Base-by-base conservation (phyloP, 2,888 invertebrate genomes). In the Coelopa pilipes region DNA sequence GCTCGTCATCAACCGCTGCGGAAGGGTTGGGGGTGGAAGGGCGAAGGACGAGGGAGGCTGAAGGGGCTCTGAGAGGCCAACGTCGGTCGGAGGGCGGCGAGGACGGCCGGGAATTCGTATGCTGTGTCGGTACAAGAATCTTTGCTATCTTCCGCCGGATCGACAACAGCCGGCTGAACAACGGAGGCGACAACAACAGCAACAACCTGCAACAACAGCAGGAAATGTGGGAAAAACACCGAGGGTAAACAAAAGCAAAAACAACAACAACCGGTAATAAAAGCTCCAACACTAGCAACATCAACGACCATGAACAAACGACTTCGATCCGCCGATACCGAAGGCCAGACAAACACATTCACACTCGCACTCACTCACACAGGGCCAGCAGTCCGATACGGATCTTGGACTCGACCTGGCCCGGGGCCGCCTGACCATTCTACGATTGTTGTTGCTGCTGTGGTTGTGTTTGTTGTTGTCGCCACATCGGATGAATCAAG, bases 401-500 rank as follows among this genome's bases (percentile, higher is more conserved):
- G 34, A 34, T 34, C 34, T 34, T 34, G 34, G 34, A 34, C 34
- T 34, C 34, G 34, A 34, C 34, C 34, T 34, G 34, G 34, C 7
- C 34, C 34, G 2, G 4, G 34, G 34, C 34, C 34, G 34, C 34
- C 34, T 34, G 34, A 34, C 34, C 34, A 34, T 34, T 34, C 34
- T 2, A 34, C 34, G 34, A 34, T 34, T 34, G 15, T 21, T 11
- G 21, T 57, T 57, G 57, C n/a, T 57, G 57, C 3, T 57, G 57
- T n/a, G 2, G 57, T 57, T 57, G 21, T n/a, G n/a, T n/a, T n/a
- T 57, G 34, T 7, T 34, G 17, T 19, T 65, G 46, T 19, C 12
- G 17, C 65, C 65, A 19, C 46, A 65, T 65, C 47, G 46, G 47
- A 46, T 65, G 65, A 46, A 65, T 65, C 65, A 45, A 65, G 65